Evolutionary conservation across 2,113 vertebrate species (phyloP).

Genomic region (Mola mola): DNA sequence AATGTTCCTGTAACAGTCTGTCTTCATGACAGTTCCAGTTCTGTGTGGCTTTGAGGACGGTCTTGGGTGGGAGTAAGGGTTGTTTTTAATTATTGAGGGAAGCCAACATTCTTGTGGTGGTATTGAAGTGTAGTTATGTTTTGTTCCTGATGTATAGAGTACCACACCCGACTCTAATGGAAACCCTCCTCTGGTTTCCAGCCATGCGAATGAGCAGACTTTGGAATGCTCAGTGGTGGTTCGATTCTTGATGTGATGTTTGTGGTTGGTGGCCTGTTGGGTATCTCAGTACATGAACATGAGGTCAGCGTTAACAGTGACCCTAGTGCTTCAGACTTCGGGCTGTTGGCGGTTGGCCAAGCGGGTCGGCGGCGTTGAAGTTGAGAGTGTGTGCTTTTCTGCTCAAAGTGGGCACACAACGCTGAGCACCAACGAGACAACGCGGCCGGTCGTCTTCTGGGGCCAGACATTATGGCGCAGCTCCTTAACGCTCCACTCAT

Average conservation of each 20-base stretch:
- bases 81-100: conserved; percentile 55
- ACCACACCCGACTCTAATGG: conserved; percentile 48
- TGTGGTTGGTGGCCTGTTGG: too few relatives aligned
- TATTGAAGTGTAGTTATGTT: conserved; percentile 66
- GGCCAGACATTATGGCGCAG: conserved; percentile 46
- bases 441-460: conserved; percentile 4
- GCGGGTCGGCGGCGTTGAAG: background rate
- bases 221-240: conserved; percentile 42
- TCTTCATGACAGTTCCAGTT: too few relatives aligned
- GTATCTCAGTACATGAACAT: too few relatives aligned
- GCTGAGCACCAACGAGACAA: too few relatives aligned
- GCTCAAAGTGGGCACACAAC: conserved; percentile 1
- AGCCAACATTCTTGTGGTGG: conserved; percentile 65
- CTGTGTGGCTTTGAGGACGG: background rate
- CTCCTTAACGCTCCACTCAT: conserved; percentile 37
- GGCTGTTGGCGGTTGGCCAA: too few relatives aligned
- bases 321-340: too few relatives aligned
- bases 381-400: background rate
- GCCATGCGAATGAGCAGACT: conserved; percentile 30
- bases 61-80: conserved; percentile 36
- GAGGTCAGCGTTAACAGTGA: too few relatives aligned
- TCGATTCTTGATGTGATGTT: too few relatives aligned
- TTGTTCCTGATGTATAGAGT: conserved; percentile 32
- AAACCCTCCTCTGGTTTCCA: conserved; percentile 30
- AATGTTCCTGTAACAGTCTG: background rate